Conservation (phyloP, 2,113 vertebrate species). For the Dipodomys stephensi region DNA sequence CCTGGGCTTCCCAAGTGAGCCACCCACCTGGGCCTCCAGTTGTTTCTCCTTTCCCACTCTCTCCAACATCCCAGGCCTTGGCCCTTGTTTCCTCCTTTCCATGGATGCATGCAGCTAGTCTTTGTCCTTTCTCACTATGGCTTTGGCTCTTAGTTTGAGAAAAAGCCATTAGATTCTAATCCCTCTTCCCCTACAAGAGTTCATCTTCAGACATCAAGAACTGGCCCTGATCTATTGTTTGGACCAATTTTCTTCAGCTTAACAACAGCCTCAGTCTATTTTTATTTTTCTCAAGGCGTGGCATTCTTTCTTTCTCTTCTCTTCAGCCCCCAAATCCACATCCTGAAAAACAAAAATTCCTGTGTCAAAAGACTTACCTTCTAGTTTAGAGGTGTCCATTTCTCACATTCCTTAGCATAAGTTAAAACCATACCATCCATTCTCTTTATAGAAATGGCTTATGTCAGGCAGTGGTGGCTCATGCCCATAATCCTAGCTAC, state of each 20-base stretch:
- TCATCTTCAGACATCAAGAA: neutral
- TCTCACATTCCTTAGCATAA: neutral
- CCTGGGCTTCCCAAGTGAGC: neutral
- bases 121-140: neutral
- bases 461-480: too few relatives aligned
- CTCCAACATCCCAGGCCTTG: neutral
- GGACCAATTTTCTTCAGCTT: neutral
- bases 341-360: slow-evolving; percentile 20
- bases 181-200: neutral
- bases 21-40: neutral
- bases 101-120: neutral
- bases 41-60: neutral
- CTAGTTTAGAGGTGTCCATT: slow-evolving; percentile 2
- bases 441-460: neutral
- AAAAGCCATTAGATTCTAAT: neutral
- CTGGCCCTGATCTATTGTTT: neutral
- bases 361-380: slow-evolving; percentile 36
- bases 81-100: neutral
- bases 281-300: neutral
- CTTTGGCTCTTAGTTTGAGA: neutral
- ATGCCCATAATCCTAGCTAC: too few relatives aligned
- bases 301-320: neutral
- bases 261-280: neutral
- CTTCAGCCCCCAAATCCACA: neutral
- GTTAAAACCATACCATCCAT: neutral